phyloP scores from a whole-genome alignment of 1,140 invertebrate genomes.

The Drosophila kikkawai region DNA sequence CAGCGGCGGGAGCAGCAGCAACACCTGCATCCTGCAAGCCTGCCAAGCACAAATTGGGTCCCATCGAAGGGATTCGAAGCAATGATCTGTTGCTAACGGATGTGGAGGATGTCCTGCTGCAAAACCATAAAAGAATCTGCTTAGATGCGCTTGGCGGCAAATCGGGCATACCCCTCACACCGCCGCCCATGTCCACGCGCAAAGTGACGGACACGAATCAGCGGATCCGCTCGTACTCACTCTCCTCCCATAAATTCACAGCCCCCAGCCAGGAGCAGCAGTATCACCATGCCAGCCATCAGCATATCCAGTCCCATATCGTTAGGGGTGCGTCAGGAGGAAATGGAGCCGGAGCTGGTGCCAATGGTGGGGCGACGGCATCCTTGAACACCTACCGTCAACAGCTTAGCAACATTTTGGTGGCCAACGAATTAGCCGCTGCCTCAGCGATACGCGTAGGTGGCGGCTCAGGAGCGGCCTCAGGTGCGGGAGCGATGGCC shows the following conservation, averaged over 20 bases:
- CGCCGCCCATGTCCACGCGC: slow-evolving; percentile 72
- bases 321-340: slow-evolving; percentile 12
- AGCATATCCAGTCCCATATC: slow-evolving; percentile 27
- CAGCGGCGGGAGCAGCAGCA: background rate
- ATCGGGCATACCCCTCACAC: slow-evolving; percentile 66
- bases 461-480: background rate
- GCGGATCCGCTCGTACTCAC: slow-evolving; percentile 76
- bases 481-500: slow-evolving; percentile 13
- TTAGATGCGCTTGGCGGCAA: slow-evolving; percentile 29
- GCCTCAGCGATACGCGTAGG: slow-evolving; percentile 1
- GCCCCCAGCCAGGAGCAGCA: slow-evolving; percentile 41
- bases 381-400: slow-evolving; percentile 7
- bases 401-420: slow-evolving; percentile 1
- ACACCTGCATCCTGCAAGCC: slow-evolving; percentile 36
- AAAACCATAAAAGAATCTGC: background rate
- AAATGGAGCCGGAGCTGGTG: background rate
- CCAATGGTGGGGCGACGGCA: background rate
- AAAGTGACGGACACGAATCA: slow-evolving; percentile 63
- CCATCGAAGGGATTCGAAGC: slow-evolving; percentile 33
- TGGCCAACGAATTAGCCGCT: background rate
- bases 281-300: slow-evolving; percentile 2
- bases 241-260: slow-evolving; percentile 82
- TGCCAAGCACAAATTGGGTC: slow-evolving; percentile 60
- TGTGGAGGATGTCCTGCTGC: slow-evolving; percentile 20
- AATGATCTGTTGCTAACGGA: slow-evolving; percentile 48